Percentiles rank a stretch among this genome's conserved stretches.
Evolutionary conservation across 2,888 invertebrate species (phyloP).

Genomic region (Adelphocoris suturalis): DNA sequence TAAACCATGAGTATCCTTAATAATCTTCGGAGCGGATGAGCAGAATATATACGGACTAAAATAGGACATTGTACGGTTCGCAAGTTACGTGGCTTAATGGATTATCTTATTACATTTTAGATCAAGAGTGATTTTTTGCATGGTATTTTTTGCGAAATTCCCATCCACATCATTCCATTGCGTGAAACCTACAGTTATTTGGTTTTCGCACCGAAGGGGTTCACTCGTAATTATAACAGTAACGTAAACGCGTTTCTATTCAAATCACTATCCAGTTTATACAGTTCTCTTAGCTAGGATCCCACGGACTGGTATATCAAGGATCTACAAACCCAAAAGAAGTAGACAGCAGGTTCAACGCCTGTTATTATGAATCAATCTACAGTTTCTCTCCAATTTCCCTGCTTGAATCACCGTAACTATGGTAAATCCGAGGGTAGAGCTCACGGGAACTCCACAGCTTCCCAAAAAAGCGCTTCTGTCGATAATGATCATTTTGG

Average conservation of each 20-base stretch:
- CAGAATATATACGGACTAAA: too few relatives aligned
- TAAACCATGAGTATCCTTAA: too few relatives aligned
- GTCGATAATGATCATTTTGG: slow-evolving; percentile 31
- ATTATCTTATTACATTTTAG: too few relatives aligned
- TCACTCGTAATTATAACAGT: too few relatives aligned
- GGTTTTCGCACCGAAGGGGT: too few relatives aligned
- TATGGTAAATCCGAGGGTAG: not conserved
- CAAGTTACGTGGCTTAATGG: too few relatives aligned
- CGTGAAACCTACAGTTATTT: too few relatives aligned
- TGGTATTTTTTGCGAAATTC: too few relatives aligned
- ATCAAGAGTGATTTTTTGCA: too few relatives aligned
- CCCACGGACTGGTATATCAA: not conserved
- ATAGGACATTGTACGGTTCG: too few relatives aligned
- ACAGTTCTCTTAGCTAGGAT: not conserved
- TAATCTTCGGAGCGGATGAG: too few relatives aligned
- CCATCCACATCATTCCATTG: too few relatives aligned
- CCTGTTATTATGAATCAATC: slow-evolving; percentile 21
- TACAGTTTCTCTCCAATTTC: not conserved
- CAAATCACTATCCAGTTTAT: not conserved
- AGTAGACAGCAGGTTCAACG: not conserved
- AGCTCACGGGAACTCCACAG: not conserved
- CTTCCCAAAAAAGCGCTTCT: slow-evolving; percentile 22
- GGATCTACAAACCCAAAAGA: not conserved
- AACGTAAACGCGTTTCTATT: not conserved
- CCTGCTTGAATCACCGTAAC: slow-evolving; percentile 14